Evolutionary conservation across 92 coral and sea anemone genomes (phyloP).

Genomic region (Epizoanthus fatuus): DNA sequence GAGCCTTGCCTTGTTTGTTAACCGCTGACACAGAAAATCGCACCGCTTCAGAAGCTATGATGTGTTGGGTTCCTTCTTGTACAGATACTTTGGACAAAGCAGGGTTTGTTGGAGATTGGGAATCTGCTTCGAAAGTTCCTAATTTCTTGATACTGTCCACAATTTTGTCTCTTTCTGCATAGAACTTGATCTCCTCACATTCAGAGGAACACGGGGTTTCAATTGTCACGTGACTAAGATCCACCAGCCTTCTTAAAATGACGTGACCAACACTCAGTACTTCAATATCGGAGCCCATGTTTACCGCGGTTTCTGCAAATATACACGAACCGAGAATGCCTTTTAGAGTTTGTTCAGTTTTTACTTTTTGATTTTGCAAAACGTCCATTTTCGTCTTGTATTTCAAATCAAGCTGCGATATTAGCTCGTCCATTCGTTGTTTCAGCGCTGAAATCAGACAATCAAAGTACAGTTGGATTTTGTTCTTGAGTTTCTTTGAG

Average conservation of each 20-base stretch:
- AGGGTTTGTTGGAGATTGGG: constrained; percentile 63
- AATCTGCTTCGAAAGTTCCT: constrained; percentile 38
- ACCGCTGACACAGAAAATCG: constrained; percentile 80
- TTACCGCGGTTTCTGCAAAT: constrained; percentile 66
- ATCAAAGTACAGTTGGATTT: constrained; percentile 77
- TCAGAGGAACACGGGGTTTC: background rate
- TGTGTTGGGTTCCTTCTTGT: constrained; percentile 60
- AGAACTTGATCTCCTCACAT: constrained; percentile 28
- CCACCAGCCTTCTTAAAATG: constrained; percentile 50
- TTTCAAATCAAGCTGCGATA: constrained; percentile 66
- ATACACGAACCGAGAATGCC: constrained; percentile 64
- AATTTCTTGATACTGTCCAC: constrained; percentile 25
- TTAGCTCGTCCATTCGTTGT: constrained; percentile 71
- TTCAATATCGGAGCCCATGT: constrained; percentile 72
- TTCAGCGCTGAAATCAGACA: constrained; percentile 63
- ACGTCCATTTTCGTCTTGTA: constrained; percentile 55
- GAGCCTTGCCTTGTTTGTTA: constrained; percentile 66
- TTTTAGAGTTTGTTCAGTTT: constrained; percentile 49
- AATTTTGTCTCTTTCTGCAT: constrained; percentile 46
- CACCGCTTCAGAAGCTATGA: constrained; percentile 71
- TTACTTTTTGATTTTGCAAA: constrained; percentile 60
- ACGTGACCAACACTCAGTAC: constrained; percentile 70
- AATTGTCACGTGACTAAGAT: constrained; percentile 50
- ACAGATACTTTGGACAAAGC: constrained; percentile 61
- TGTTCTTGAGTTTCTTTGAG: constrained; percentile 42